A percentile compares a stretch with the other conserved stretches of the same genome.
Evolutionary conservation across 2,797 vertebrate genomes (phyloP).

Genomic region (Lates japonicus): DNA sequence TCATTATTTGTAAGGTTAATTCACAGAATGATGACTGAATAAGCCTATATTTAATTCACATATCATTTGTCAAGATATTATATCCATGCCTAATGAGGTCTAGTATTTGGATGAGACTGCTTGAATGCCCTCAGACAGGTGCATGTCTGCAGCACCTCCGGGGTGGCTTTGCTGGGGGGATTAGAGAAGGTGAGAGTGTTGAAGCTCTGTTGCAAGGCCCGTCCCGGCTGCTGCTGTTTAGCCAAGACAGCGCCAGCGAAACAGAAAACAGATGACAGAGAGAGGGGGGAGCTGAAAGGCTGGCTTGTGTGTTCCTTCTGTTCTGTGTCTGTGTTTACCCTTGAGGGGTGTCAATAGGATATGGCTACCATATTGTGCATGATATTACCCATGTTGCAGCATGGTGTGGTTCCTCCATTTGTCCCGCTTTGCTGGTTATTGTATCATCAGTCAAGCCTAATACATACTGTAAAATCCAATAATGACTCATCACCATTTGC

Average conservation of each 20-base stretch:
- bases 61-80: background rate
- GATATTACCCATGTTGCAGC: slow-evolving; percentile 59
- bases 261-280: slow-evolving; percentile 84
- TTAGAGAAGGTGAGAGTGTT: slow-evolving; percentile 78
- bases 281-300: slow-evolving; percentile 57
- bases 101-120: slow-evolving; percentile 31
- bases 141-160: slow-evolving; percentile 76
- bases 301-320: slow-evolving; percentile 70
- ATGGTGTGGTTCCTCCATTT: slow-evolving; percentile 45
- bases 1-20: background rate
- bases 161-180: slow-evolving; percentile 68
- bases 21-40: background rate
- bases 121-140: slow-evolving; percentile 73
- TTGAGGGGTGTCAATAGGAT: slow-evolving; percentile 74
- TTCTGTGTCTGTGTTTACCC: slow-evolving; percentile 79
- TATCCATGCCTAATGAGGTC: slow-evolving; percentile 19
- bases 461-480: slow-evolving; percentile 40
- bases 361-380: slow-evolving; percentile 72
- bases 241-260: slow-evolving; percentile 75
- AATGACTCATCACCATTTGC: slow-evolving; percentile 40
- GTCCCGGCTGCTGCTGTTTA: slow-evolving; percentile 79
- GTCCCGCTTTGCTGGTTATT: slow-evolving; percentile 48
- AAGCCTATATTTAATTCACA: background rate
- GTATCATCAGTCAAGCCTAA: slow-evolving; percentile 32
- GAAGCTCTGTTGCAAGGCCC: slow-evolving; percentile 62